These are phyloP conservation scores for Esox lucius DNA, from an alignment of 2,797 vertebrate genomes.

Conservation along the genomic window DNA sequence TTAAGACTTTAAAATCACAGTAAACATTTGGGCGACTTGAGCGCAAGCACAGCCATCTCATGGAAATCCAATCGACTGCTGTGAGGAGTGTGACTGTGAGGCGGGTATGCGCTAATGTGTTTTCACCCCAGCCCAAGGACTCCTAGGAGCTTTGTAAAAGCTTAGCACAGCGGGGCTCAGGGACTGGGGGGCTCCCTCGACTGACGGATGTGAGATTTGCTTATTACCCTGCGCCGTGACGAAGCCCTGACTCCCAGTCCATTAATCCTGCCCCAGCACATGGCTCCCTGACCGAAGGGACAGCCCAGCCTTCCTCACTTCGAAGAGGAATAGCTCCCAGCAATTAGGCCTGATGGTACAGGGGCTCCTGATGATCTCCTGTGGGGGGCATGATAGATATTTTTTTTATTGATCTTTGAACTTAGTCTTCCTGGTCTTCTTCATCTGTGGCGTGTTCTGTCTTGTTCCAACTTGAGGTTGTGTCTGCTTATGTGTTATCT, in stretches of 20 bases:
- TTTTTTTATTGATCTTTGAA: conserved; percentile 15
- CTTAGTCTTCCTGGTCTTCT: not conserved
- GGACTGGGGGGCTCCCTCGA: conserved; percentile 12
- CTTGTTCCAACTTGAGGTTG: not conserved
- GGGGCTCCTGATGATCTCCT: conserved; percentile 33
- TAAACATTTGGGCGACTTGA: conserved; percentile 10
- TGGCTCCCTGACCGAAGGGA: conserved; percentile 23
- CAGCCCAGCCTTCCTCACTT: conserved; percentile 28
- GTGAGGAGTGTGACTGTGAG: conserved; percentile 14
- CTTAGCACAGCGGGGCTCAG: conserved; percentile 25
- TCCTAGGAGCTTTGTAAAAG: conserved; percentile 30
- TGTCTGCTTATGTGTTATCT: not conserved
- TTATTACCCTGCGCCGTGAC: conserved; percentile 20
- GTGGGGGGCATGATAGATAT: conserved; percentile 24
- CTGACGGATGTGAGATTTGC: conserved; percentile 13
- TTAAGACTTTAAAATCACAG: conserved; percentile 13
- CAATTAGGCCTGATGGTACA: conserved; percentile 37
- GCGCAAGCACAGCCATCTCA: conserved; percentile 14
- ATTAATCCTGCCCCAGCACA: conserved; percentile 29
- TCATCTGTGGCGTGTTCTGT: not conserved
- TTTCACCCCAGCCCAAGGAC: conserved; percentile 24
- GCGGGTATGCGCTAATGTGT: conserved; percentile 24
- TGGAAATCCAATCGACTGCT: conserved; percentile 16
- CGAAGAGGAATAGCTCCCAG: conserved; percentile 28
- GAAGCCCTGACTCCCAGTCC: conserved; percentile 28